Percentiles rank a stretch among this genome's conserved stretches.
phyloP scores from a whole-genome alignment of 1,140 invertebrate species.

The Drosophila suzukii region DNA sequence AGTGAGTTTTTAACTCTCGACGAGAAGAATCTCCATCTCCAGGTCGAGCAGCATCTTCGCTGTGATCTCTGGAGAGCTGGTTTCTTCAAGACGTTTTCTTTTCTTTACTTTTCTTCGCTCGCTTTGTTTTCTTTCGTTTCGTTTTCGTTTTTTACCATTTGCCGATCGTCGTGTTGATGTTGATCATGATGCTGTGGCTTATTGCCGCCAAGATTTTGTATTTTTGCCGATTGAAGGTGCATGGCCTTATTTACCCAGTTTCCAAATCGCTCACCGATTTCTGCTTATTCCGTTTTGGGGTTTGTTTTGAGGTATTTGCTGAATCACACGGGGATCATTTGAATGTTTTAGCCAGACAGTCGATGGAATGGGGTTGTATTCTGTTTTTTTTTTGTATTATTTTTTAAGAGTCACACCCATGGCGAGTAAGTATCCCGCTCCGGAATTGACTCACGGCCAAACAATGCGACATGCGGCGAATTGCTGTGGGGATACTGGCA shows the following conservation, averaged over 20 bases:
- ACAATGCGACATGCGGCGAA: conserved; percentile 58
- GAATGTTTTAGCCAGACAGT: conserved; percentile 64
- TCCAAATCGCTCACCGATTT: conserved; percentile 59
- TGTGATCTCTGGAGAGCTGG: conserved; percentile 44
- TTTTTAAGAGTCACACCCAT: conserved; percentile 38
- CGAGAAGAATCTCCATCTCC: conserved; percentile 53
- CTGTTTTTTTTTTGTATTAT: not conserved
- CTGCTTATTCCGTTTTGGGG: conserved; percentile 24
- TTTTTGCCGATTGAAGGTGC: conserved; percentile 54
- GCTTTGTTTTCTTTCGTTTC: conserved; percentile 49
- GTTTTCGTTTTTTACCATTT: conserved; percentile 65
- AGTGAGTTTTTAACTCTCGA: conserved; percentile 67
- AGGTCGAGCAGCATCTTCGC: conserved; percentile 45
- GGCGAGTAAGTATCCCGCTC: conserved; percentile 35
- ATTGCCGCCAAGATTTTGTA: conserved; percentile 41
- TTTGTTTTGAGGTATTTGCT: conserved; percentile 45
- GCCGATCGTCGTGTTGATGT: conserved; percentile 41
- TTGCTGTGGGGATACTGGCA: conserved; percentile 44
- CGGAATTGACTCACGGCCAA: conserved; percentile 59
- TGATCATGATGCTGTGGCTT: conserved; percentile 33
- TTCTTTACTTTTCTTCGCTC: conserved; percentile 41
- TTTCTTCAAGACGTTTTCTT: conserved; percentile 55
- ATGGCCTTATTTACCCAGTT: conserved; percentile 84
- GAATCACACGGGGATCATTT: conserved; percentile 65
- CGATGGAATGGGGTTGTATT: conserved; percentile 16